Percentiles rank a stretch among this genome's conserved stretches.
Evolutionary conservation across 2,113 vertebrate species (phyloP).

Genomic region (Eptesicus fuscus): DNA sequence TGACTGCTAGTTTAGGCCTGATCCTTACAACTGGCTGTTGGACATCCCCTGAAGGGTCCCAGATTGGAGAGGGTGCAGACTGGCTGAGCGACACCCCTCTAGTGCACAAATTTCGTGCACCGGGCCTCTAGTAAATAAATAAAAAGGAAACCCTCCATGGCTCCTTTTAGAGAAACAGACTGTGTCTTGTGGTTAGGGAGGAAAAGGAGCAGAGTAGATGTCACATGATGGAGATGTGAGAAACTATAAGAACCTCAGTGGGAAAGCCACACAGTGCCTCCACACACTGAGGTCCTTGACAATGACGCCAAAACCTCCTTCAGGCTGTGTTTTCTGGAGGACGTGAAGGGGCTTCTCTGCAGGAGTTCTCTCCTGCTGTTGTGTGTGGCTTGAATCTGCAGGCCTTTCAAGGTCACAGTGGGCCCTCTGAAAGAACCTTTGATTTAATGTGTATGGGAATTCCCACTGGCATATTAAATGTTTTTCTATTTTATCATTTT

Average conservation of each 20-base stretch:
- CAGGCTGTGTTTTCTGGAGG: not conserved
- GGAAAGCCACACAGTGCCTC: not conserved
- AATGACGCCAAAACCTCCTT: not conserved
- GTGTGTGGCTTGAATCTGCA: not conserved
- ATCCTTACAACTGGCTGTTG: no score
- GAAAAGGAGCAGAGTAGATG: not conserved
- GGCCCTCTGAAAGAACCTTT: conserved; percentile 36
- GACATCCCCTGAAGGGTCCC: no score
- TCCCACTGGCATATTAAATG: conserved; percentile 68
- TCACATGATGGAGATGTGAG: not conserved
- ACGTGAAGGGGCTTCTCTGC: not conserved
- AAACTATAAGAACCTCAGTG: not conserved
- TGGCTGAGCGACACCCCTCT: no score
- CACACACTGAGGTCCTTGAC: not conserved
- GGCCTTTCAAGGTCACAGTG: conserved; percentile 23
- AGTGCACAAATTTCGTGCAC: no score
- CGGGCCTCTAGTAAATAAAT: no score
- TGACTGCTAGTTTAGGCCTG: no score
- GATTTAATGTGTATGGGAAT: conserved; percentile 64
- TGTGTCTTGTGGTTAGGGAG: not conserved
- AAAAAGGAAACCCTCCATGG: not conserved
- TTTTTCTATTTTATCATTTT: conserved; percentile 72
- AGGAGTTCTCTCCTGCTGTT: not conserved
- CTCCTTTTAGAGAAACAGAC: not conserved
- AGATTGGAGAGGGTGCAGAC: no score